Base-by-base conservation (phyloP, 2,888 invertebrate genomes). In the Spilarctia lutea region DNA sequence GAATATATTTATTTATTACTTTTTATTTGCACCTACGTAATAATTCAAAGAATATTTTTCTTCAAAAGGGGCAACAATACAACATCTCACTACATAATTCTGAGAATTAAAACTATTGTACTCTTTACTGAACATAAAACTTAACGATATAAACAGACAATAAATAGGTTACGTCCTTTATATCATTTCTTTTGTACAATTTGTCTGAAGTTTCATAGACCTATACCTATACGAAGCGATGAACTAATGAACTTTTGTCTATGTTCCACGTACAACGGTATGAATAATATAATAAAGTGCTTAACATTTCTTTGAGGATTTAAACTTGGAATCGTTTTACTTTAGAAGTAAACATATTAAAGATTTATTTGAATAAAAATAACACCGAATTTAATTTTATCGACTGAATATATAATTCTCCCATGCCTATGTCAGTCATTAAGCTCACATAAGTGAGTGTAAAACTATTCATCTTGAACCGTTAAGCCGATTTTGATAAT, bases 121-220 rank as follows among this genome's bases (percentile, higher is more conserved):
- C 45, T 68, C 65, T 72, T 60, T 68, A 68, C 30, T 33, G 42
- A 68, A 72, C 20, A 72, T 68, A 45, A 72, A 72, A 72, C 13
- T 72, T 67, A 30, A 42, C 60, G 52, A 65, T 68, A 71, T 42
- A 71, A 69, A 45, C 65, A 68, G 69, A 69, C 30, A 69, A 48
- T 65, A 63, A 69, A 65, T 20, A 66, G 39, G 48, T 65, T 48
- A 68, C 20, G 42, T 73, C 65, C 20, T 73, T 52, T 39, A 68
- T 72, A 75, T 52, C 42, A 60, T 67, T 68, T 68, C 72, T 72
- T 72, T 68, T 72, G 68, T 72, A 24, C 68, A 68, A 72, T 72
- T 72, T 72, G 33, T 72, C 56, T 45, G 8, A 68, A 72, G 30
- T 45, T 73, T 75, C 30, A 60, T 42, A 72, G 70, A 27, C 75